Percentiles rank a stretch among this genome's conserved stretches.
phyloP scores from a whole-genome alignment of 2,888 invertebrate genomes.

The Brenthis daphne region DNA sequence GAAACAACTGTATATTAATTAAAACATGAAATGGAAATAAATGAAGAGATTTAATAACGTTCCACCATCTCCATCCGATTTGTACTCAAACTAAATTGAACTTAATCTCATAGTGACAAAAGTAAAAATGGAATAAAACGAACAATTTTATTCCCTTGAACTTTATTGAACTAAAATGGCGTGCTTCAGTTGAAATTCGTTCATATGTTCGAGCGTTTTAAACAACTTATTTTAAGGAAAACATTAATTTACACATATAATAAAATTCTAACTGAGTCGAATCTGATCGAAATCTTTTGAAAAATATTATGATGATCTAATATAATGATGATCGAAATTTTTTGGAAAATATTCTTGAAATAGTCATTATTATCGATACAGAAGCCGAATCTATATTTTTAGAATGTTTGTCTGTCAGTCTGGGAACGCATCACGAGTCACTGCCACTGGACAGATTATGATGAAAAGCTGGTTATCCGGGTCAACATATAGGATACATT shows the following conservation, averaged over 20 bases:
- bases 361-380: no score
- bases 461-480: no score
- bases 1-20: conserved; percentile 14
- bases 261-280: no score
- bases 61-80: neutral
- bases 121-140: conserved; percentile 59
- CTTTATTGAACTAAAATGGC: conserved; percentile 9
- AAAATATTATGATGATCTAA: no score
- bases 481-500: no score
- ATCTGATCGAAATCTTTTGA: no score
- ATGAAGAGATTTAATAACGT: conserved; percentile 17
- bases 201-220: neutral
- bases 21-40: conserved; percentile 7
- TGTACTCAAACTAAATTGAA: conserved; percentile 44
- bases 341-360: no score
- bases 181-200: conserved; percentile 10
- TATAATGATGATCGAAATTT: no score
- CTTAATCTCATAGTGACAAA: conserved; percentile 64
- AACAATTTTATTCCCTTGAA: conserved; percentile 50
- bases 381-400: no score
- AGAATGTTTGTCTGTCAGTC: no score
- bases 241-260: neutral
- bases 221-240: neutral
- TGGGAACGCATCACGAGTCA: no score
- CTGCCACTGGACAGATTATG: no score